Evolutionary conservation across 92 coral and sea anemone species (phyloP).

Genomic region (Parazoanthus atlanticus): DNA sequence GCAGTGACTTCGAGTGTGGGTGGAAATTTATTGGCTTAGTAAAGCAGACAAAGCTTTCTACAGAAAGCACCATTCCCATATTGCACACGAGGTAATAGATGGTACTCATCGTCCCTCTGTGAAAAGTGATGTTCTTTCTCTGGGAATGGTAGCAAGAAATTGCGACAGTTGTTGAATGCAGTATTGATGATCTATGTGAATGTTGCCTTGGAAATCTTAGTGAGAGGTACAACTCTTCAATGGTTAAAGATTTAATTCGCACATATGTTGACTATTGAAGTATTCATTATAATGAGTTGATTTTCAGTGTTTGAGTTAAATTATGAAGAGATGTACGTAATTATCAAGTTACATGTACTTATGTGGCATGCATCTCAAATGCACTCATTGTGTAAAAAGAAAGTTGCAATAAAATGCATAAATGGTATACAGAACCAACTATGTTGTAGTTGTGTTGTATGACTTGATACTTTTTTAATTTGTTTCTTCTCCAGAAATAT

Average conservation of each 20-base stretch:
- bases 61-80: too few species aligned
- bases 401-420: neutral
- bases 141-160: neutral
- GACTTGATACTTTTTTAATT: too few species aligned
- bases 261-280: too few species aligned
- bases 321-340: neutral
- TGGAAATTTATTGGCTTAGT: too few species aligned
- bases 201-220: neutral
- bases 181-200: neutral
- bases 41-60: too few species aligned
- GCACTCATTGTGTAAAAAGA: too few species aligned
- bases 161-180: neutral
- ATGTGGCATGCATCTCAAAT: too few species aligned
- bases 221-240: neutral
- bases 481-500: neutral
- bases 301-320: neutral
- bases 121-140: conserved; percentile 30
- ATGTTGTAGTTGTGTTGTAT: too few species aligned
- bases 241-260: neutral
- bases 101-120: conserved; percentile 40
- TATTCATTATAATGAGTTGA: neutral
- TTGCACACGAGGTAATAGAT: conserved; percentile 33
- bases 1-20: too few species aligned
- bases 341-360: too few species aligned
- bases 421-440: neutral